Conservation (phyloP, 2,888 invertebrate species). For the Platycnemis pennipes region DNA sequence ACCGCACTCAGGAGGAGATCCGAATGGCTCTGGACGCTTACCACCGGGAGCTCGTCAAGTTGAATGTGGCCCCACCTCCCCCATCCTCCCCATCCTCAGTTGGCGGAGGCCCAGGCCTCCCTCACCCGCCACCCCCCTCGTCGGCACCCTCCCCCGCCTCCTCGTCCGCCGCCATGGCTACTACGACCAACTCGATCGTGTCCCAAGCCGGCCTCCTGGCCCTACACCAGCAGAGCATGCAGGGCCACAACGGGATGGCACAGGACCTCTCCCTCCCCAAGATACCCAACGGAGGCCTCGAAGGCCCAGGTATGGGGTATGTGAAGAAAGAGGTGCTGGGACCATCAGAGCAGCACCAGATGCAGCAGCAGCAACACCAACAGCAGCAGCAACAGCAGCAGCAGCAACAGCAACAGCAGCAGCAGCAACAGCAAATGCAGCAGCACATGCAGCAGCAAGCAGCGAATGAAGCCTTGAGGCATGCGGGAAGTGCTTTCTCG, state of each 20-base stretch:
- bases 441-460: constrained; percentile 78
- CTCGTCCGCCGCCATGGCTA: constrained; percentile 76
- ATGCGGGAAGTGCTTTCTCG: constrained; percentile 92
- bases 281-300: constrained; percentile 77
- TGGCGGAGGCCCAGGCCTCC: constrained; percentile 77
- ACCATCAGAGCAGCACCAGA: constrained; percentile 36
- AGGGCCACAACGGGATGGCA: constrained; percentile 83
- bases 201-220: constrained; percentile 84
- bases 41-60: constrained; percentile 94
- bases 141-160: constrained; percentile 69
- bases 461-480: constrained; percentile 86
- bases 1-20: constrained; percentile 89
- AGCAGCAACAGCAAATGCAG: constrained; percentile 57
- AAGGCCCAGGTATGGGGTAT: constrained; percentile 11
- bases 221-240: constrained; percentile 78
- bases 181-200: constrained; percentile 70
- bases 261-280: constrained; percentile 94
- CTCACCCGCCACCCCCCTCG: constrained; percentile 80
- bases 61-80: constrained; percentile 83
- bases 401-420: constrained; percentile 38
- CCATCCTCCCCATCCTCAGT: constrained; percentile 48
- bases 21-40: constrained; percentile 94
- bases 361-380: constrained; percentile 73
- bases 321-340: constrained; percentile 56
- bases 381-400: constrained; percentile 63